Base-by-base conservation (phyloP, 2,888 invertebrate genomes). In the Sericinus montela region DNA sequence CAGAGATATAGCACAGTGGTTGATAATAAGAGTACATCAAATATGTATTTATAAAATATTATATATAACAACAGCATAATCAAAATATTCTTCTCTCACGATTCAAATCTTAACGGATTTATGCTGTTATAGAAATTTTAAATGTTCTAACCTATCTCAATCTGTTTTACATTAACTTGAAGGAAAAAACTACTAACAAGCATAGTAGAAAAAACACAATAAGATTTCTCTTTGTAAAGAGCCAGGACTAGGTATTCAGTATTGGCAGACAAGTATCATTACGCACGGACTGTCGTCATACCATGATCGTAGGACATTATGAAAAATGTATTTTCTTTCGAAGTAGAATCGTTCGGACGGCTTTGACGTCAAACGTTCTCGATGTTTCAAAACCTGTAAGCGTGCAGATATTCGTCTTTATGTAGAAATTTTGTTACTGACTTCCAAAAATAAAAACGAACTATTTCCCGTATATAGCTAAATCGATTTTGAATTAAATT, bases 261-360 rank as follows among this genome's bases (percentile, higher is more conserved):
- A 64, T 59, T 43, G 60, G 58, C 49, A 56, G 53, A 43, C 42
- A 56, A 46, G 48, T 37, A 46, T 56, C 60, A 60, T 59, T 65
- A 65, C 66, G 66, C 67, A 66, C 62, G 60, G 59, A 60, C 54
- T 60, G 60, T 55, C 63, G 63, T 62, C 67, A 67, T 55, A 55
- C 57, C 55, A 59, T 58, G 19, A 63, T 56, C 53, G 48, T 58
- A 54, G 60, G 61, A 65, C 64, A 62, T 71, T 63, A 67, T 72
- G 67, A 72, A 75, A 72, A 73, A 75, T 72, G 64, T 67, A 69
- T 78, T 72, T 77, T 74, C 69, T 71, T 75, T 75, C 63, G 65
- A 61, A 60, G 63, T 59, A 63, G 63, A 48, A 43, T 59, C 59
- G 62, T 57, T 59, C 58, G 62, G 47, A 57, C 56, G 55, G 50